Evolutionary conservation across 2,797 vertebrate genomes (phyloP).

Genomic region (Meda fulgida): DNA sequence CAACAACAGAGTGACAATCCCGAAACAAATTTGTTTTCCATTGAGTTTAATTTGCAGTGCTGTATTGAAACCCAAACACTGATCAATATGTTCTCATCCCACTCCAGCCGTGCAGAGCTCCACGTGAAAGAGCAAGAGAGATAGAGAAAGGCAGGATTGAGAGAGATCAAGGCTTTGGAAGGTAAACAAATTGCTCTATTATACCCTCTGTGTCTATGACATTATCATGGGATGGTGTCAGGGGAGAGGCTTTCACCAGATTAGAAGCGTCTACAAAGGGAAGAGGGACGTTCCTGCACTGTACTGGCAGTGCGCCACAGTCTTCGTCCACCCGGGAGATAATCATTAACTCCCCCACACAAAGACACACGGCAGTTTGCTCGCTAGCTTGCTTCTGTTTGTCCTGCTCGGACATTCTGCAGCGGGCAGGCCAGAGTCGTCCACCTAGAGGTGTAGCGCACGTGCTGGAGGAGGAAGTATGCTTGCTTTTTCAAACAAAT

Average conservation of each 20-base stretch:
- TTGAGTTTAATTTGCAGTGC: conserved; percentile 17
- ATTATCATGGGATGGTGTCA: conserved; percentile 72
- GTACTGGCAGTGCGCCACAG: conserved; percentile 43
- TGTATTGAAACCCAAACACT: conserved; percentile 24
- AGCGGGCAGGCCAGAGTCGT: conserved; percentile 3
- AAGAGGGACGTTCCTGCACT: conserved; percentile 50
- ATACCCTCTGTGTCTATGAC: conserved; percentile 75
- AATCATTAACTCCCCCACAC: conserved; percentile 61
- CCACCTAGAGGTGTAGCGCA: background rate
- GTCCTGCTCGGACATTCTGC: conserved; percentile 12
- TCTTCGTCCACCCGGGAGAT: conserved; percentile 33
- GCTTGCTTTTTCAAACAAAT: conserved; percentile 12
- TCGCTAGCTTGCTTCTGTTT: conserved; percentile 35
- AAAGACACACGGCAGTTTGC: conserved; percentile 44
- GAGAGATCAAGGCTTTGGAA: conserved; percentile 73
- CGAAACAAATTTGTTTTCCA: conserved; percentile 34
- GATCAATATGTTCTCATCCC: conserved; percentile 45
- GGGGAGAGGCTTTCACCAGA: conserved; percentile 68
- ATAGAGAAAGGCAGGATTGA: conserved; percentile 23
- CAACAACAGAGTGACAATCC: conserved; percentile 29
- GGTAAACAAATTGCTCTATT: conserved; percentile 84
- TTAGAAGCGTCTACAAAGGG: conserved; percentile 66
- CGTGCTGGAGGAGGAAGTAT: conserved; percentile 16
- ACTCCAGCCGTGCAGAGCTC: conserved; percentile 24
- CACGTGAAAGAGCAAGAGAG: conserved; percentile 21